Percentiles rank a stretch among this genome's conserved stretches.
These are phyloP conservation scores for Oscheius sp. DNA, from an alignment of 2,888 invertebrate genomes.

Conservation along the genomic window DNA sequence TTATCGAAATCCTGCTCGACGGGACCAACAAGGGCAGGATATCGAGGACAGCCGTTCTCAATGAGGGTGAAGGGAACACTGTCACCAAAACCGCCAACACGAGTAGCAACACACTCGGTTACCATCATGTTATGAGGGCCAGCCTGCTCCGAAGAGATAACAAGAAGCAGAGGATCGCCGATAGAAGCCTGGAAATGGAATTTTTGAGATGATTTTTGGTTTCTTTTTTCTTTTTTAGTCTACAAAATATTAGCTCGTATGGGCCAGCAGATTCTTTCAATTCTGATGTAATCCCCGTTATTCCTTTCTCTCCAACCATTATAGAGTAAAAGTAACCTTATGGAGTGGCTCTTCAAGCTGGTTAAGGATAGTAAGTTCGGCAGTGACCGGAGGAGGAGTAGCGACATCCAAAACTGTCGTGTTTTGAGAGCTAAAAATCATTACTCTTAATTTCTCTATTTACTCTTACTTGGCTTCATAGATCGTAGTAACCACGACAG, in stretches of 20 bases:
- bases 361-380: slow-evolving; percentile 67
- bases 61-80: slow-evolving; percentile 70
- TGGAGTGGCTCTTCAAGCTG: slow-evolving; percentile 64
- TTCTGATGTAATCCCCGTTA: too few species aligned
- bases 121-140: slow-evolving; percentile 71
- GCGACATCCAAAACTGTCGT: slow-evolving; percentile 68
- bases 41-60: slow-evolving; percentile 70
- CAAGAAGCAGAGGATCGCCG: slow-evolving; percentile 67
- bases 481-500: slow-evolving; percentile 70
- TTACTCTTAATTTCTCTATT: slow-evolving; percentile 1
- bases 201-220: not conserved
- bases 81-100: slow-evolving; percentile 70
- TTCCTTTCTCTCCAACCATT: not conserved
- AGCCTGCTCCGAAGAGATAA: slow-evolving; percentile 69
- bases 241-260: too few species aligned
- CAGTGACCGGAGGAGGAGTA: slow-evolving; percentile 70
- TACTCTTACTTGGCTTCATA: slow-evolving; percentile 65
- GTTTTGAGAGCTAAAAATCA: slow-evolving; percentile 46
- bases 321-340: slow-evolving; percentile 35
- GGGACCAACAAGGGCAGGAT: slow-evolving; percentile 70
- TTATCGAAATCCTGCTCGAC: slow-evolving; percentile 70
- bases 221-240: too few species aligned
- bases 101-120: slow-evolving; percentile 70
- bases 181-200: slow-evolving; percentile 57
- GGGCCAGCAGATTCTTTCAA: too few species aligned